Percentiles rank a stretch among this genome's conserved stretches.
Evolutionary conservation across 1,140 invertebrate species (phyloP).

Genomic region (Luehdorfia chinensis): DNA sequence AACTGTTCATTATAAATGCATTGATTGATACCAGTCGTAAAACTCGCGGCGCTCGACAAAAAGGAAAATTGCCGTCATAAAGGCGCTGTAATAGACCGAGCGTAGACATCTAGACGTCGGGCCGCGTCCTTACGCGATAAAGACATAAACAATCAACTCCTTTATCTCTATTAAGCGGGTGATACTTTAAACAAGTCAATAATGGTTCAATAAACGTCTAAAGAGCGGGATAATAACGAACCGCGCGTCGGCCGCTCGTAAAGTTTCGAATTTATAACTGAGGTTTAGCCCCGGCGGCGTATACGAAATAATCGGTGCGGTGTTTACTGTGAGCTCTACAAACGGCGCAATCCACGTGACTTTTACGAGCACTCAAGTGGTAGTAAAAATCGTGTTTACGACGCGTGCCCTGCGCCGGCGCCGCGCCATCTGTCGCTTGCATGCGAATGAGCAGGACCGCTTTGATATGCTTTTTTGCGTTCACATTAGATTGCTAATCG

Average conservation of each 20-base stretch:
- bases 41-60: slow-evolving; percentile 45
- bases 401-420: slow-evolving; percentile 47
- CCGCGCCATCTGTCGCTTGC: slow-evolving; percentile 45
- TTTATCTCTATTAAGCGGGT: slow-evolving; percentile 72
- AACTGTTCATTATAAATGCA: slow-evolving; percentile 38
- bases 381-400: slow-evolving; percentile 76
- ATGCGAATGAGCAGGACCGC: slow-evolving; percentile 40
- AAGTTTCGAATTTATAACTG: slow-evolving; percentile 71
- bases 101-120: slow-evolving; percentile 52
- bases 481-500: slow-evolving; percentile 13
- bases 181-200: slow-evolving; percentile 75
- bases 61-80: slow-evolving; percentile 69
- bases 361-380: slow-evolving; percentile 72
- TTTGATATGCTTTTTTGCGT: slow-evolving; percentile 23
- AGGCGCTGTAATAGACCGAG: slow-evolving; percentile 38
- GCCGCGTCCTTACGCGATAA: slow-evolving; percentile 49
- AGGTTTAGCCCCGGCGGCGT: slow-evolving; percentile 69
- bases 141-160: slow-evolving; percentile 69
- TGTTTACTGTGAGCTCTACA: slow-evolving; percentile 72
- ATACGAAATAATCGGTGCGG: slow-evolving; percentile 70
- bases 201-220: slow-evolving; percentile 73
- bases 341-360: slow-evolving; percentile 71
- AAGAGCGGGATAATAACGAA: slow-evolving; percentile 72
- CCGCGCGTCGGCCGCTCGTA: slow-evolving; percentile 60
- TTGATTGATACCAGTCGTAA: slow-evolving; percentile 50